Percentiles rank a stretch among this genome's conserved stretches.
Conservation (phyloP, 2,888 invertebrate species). For the Diarsia brunnea region DNA sequence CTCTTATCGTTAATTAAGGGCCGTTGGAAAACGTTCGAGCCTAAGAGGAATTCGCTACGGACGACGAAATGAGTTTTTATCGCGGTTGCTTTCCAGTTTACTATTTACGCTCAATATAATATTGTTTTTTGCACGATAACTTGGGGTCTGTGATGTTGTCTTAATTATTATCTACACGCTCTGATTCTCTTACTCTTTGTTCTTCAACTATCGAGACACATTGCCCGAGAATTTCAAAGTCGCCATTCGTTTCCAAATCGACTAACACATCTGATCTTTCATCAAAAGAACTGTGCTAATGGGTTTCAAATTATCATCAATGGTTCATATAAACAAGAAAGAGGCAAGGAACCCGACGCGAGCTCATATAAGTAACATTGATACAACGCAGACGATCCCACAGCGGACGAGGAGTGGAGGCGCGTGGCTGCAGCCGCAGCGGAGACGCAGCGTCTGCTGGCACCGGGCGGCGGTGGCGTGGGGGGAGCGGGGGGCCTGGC, state of each 20-base stretch:
- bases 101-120: neutral
- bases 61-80: conserved; percentile 49
- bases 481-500: conserved; percentile 88
- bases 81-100: conserved; percentile 29
- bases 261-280: conserved; percentile 40
- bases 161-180: conserved; percentile 1
- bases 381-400: conserved; percentile 84
- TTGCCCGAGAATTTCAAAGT: neutral
- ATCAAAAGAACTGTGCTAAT: conserved; percentile 48
- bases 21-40: conserved; percentile 49
- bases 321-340: conserved; percentile 43
- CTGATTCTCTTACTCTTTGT: neutral
- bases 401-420: conserved; percentile 96
- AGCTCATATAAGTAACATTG: conserved; percentile 82
- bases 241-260: neutral
- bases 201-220: neutral
- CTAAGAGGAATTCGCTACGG: conserved; percentile 48
- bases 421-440: conserved; percentile 95
- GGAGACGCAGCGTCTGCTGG: conserved; percentile 94
- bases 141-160: neutral
- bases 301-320: conserved; percentile 35
- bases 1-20: conserved; percentile 65
- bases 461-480: conserved; percentile 91
- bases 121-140: conserved; percentile 15
- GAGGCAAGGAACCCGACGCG: conserved; percentile 33